Conservation (phyloP, 2,113 vertebrate species). For the Astur gentilis region DNA sequence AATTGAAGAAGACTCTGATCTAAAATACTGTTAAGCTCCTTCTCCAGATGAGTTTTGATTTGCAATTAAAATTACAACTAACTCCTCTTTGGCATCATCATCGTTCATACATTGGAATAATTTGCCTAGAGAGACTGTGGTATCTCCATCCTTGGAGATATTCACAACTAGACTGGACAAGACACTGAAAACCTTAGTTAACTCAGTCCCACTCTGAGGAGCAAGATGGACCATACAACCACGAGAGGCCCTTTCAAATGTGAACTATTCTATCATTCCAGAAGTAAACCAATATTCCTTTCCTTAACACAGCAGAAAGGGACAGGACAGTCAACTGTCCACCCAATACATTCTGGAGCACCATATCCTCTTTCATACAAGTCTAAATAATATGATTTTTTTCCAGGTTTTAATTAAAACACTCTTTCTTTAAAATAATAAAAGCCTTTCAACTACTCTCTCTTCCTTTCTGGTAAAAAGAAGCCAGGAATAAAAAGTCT, state of each 20-base stretch:
- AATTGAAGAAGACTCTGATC: neutral
- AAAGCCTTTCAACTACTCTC: neutral
- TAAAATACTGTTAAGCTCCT: neutral
- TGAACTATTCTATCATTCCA: neutral
- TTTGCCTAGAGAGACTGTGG: neutral
- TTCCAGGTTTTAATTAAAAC: neutral
- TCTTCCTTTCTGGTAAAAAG: neutral
- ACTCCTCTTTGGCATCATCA: neutral
- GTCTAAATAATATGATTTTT: neutral
- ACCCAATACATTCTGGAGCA: neutral
- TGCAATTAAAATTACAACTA: neutral
- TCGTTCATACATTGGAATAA: neutral
- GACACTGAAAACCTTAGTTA: neutral
- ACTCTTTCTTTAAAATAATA: neutral
- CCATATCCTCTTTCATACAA: neutral
- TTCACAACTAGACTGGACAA: neutral
- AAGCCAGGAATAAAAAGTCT: neutral
- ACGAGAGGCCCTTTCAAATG: neutral
- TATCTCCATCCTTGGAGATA: neutral
- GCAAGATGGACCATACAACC: neutral
- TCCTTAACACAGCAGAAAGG: neutral
- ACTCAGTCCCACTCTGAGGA: neutral
- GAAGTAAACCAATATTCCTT: neutral
- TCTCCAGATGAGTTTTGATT: neutral
- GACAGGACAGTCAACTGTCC: neutral